Base-by-base conservation (phyloP, 1,140 invertebrate species). In the Mercenaria mercenaria region DNA sequence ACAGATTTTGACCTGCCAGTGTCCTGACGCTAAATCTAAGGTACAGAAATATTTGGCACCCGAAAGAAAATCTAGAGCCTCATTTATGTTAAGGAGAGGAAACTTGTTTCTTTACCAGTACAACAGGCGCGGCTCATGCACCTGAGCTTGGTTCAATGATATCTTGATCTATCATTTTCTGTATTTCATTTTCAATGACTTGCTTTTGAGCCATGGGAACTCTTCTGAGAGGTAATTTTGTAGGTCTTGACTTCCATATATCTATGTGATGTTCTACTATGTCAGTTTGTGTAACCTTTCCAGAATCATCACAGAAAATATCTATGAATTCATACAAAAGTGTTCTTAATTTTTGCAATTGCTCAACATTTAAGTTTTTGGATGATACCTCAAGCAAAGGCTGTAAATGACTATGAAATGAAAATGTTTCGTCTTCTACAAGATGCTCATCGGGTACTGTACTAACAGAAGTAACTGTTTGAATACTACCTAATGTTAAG, bases 31-130 rank as follows among this genome's bases (percentile, higher is more conserved):
- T 47, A 47, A 47, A 47, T 47, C 43, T 47, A 47, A 47, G 18
- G 43, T 47, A 47, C 43, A 47, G 43, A 47, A 47, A 47, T 47
- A 47, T 47, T 47, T 47, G 8, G 43, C 43, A 47, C 43, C 43
- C 18, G 43, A 47, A 10, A 47, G 18, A 18, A 18, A 47, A 18
- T 47, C 43, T 10, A 47, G 43, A 18, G 43, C 43, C 18, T 47
- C 43, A n/a, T 47, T 10, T 47, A 47, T 47, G 43, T 47, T 47
- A 10, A 18, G 43, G 8, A 47, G 18, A 47, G 43, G 43, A 23
- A 67, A 96, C 93, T 59, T 96, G 96, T 81, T 97, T 97, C 59
- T 97, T 97, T 8, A 92, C 90, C 3, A 93, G 39, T 29, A 92
- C 85, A 39, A 92, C 56, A 0, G 93, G 92, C 0, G 93, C 93